Base-by-base conservation (phyloP, 2,888 invertebrate genomes). In the Melitaea athalia region DNA sequence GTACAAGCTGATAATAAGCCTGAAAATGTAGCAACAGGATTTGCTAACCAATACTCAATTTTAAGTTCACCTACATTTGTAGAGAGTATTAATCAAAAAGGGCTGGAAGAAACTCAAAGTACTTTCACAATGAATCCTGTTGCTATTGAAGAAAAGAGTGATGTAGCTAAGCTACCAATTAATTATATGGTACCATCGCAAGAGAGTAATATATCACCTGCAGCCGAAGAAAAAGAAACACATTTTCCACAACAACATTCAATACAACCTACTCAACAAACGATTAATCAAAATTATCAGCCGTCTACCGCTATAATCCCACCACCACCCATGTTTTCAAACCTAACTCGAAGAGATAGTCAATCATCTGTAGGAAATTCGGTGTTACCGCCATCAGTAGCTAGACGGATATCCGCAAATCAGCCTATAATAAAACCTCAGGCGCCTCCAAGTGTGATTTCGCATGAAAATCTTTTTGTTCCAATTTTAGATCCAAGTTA, bases 281-380 rank as follows among this genome's bases (percentile, higher is more conserved):
- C 45, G 4, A 14, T 38, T 49, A 5, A 42, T 5, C 57, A 15
- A 42, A 15, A 15, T 15, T n/a, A 8, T 15, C 57, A 57, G 15
- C 57, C 57, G 33, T 17, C 57, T 0, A 33, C 55, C 3, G n/a
- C 57, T 24, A 77, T 88, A 0, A 88, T 91, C 65, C 89, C 92
- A 8, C 92, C 91, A 4, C 92, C 92, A 1, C 89, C 90, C 0
- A 90, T 89, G 89, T 91, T 91, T 73, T 87, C 89, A 1, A 85
- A 86, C 63, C 55, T 81, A 43, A 72, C 76, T 38, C 80, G 76
- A 67, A 80, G 70, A 50, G 85, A 84, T 6, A 79, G 74, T 61
- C 81, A 81, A 64, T 52, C 69, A 5, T 68, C 77, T n/a, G 74
- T 79, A n/a, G 83, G 77, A 17, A 89, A 85, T 71, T 72, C 87